phyloP scores from a whole-genome alignment of 2,797 vertebrate genomes.

The Acipenser oxyrinchus region DNA sequence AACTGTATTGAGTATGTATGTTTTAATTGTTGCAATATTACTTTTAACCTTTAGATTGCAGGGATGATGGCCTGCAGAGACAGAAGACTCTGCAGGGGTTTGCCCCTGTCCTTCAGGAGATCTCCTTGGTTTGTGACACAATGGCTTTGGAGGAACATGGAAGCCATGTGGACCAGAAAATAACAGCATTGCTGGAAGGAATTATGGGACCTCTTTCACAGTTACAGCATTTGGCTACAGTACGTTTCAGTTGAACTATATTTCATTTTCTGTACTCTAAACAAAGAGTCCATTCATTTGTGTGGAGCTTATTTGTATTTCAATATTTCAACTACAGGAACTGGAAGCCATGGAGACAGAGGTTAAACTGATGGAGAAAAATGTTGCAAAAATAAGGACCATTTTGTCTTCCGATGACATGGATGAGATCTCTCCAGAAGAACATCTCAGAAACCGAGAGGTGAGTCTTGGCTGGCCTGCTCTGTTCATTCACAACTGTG shows the following conservation, averaged over 20 bases:
- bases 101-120: constrained; percentile 61
- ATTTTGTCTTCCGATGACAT: constrained; percentile 70
- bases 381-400: constrained; percentile 66
- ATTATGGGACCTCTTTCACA: constrained; percentile 66
- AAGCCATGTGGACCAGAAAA: constrained; percentile 50
- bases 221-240: constrained; percentile 69
- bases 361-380: constrained; percentile 71
- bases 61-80: constrained; percentile 81
- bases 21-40: too few species aligned
- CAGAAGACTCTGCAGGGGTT: constrained; percentile 63
- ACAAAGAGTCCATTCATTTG: neutral
- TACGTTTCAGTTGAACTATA: constrained; percentile 48
- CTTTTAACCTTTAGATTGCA: constrained; percentile 61
- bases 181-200: constrained; percentile 63
- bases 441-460: constrained; percentile 72
- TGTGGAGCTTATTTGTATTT: too few species aligned
- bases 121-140: constrained; percentile 68
- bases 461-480: constrained; percentile 40
- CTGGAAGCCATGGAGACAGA: constrained; percentile 77
- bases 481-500: too few species aligned
- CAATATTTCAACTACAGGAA: constrained; percentile 52
- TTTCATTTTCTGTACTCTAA: too few species aligned
- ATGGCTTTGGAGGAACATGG: constrained; percentile 51
- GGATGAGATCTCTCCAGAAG: constrained; percentile 62
- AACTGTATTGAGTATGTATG: too few species aligned